Percentiles rank a stretch among this genome's conserved stretches.
Evolutionary conservation across 2,888 invertebrate genomes (phyloP).

Genomic region (Helobdella robusta): DNA sequence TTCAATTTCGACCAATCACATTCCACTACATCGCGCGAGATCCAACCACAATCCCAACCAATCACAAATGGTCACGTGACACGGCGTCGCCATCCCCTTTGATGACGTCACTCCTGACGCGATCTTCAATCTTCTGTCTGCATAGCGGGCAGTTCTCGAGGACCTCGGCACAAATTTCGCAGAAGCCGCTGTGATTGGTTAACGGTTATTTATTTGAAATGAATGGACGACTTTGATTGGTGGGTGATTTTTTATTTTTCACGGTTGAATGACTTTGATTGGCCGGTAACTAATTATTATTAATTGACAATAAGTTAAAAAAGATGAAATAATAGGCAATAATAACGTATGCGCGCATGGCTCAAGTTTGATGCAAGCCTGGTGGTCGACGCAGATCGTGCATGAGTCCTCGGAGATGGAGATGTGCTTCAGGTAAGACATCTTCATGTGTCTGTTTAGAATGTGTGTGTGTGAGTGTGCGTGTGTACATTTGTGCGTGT

Average conservation of each 20-base stretch:
- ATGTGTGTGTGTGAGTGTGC: too few species aligned
- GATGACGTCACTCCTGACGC: neutral
- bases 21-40: too few species aligned
- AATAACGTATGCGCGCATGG: conserved; percentile 76
- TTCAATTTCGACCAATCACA: too few species aligned
- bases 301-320: too few species aligned
- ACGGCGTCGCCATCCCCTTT: too few species aligned
- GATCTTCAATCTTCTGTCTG: conserved; percentile 56
- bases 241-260: neutral
- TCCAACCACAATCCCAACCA: too few species aligned
- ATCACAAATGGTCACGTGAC: too few species aligned
- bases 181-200: conserved; percentile 66
- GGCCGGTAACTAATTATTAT: neutral
- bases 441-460: conserved; percentile 65
- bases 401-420: conserved; percentile 72
- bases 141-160: conserved; percentile 79
- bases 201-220: neutral
- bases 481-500: too few species aligned
- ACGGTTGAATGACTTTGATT: neutral
- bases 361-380: conserved; percentile 63
- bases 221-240: neutral
- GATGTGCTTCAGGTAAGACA: conserved; percentile 64
- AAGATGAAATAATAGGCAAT: neutral
- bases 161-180: conserved; percentile 57
- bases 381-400: conserved; percentile 73